Base-by-base conservation (phyloP, 2,888 invertebrate genomes). In the Gortyna flavago region DNA sequence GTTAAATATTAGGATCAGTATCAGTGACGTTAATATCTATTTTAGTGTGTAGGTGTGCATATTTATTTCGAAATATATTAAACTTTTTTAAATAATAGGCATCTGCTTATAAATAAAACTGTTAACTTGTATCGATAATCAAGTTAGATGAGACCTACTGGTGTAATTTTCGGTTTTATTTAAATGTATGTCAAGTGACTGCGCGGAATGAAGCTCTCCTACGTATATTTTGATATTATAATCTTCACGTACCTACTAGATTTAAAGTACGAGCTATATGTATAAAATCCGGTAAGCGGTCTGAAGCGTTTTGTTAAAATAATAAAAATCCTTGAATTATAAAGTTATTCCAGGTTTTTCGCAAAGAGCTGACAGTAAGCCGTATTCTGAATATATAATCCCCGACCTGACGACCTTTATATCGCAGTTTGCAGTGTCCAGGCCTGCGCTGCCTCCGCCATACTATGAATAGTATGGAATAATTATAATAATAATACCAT, bases 341-440 rank as follows among this genome's bases (percentile, higher is more conserved):
- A 76, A 82, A 85, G 74, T 83, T 83, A 76, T 83, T 80, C 69
- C 80, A 85, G 85, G 83, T 79, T 85, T 76, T 76, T 83, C 74
- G 61, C 86, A 72, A 79, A 84, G 72, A 83, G 72, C 72, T 85
- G 83, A 77, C 83, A 72, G 66, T 79, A 83, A 85, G 86, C 83
- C 69, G 79, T 79, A 83, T 77, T 85, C 74, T 85, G 85, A 85
- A 85, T 85, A 85, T 76, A 64, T 85, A 85, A 85, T 83, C 83
- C 82, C 18, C 62, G 64, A 83, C 80, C 80, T 85, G 83, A 29
- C 80, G 86, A 83, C 83, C 72, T 77, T 85, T 85, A 83, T 85
- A 85, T 85, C 85, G 79, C 83, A 85, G 76, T 85, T 80, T 77
- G 86, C 86, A 85, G 83, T 77, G 79, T 51, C 83, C 79, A 54